Evolutionary conservation across 2,888 invertebrate genomes (phyloP).

Genomic region (Tupiocoris notatus): DNA sequence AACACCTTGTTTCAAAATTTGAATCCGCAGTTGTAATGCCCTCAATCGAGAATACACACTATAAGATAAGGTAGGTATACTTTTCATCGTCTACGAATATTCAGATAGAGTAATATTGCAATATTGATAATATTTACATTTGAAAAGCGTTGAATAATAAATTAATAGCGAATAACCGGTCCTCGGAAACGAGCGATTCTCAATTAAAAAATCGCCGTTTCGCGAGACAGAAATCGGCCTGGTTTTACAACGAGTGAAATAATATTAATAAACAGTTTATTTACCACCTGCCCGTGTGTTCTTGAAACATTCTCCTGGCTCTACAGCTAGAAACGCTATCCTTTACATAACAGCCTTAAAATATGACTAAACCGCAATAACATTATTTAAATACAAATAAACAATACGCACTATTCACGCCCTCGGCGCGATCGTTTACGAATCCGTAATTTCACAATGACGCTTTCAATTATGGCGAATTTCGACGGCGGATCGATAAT

Average conservation of each 20-base stretch:
- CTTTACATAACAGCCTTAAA: constrained; percentile 45
- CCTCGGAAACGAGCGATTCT: constrained; percentile 9
- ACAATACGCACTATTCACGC: background rate
- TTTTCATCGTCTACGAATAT: constrained; percentile 29
- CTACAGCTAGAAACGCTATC: constrained; percentile 27
- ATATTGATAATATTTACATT: constrained; percentile 31
- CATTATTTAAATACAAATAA: constrained; percentile 20
- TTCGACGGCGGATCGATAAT: too few relatives aligned
- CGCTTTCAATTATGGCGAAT: too few relatives aligned
- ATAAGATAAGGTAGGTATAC: constrained; percentile 35
- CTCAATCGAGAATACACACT: constrained; percentile 29
- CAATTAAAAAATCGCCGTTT: too few relatives aligned
- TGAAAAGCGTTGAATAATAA: constrained; percentile 20
- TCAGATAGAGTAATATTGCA: constrained; percentile 12
- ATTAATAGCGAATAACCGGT: constrained; percentile 23
- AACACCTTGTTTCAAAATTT: background rate
- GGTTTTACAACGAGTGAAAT: background rate
- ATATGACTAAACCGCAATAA: constrained; percentile 45
- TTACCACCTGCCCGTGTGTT: background rate
- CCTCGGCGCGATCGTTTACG: background rate
- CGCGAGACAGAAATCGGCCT: background rate
- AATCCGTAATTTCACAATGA: background rate
- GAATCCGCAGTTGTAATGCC: constrained; percentile 25
- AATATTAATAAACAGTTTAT: background rate
- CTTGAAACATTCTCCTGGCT: constrained; percentile 22